phyloP scores from a whole-genome alignment of 1,140 invertebrate species.

The Pseudomyrmex cubaensis region DNA sequence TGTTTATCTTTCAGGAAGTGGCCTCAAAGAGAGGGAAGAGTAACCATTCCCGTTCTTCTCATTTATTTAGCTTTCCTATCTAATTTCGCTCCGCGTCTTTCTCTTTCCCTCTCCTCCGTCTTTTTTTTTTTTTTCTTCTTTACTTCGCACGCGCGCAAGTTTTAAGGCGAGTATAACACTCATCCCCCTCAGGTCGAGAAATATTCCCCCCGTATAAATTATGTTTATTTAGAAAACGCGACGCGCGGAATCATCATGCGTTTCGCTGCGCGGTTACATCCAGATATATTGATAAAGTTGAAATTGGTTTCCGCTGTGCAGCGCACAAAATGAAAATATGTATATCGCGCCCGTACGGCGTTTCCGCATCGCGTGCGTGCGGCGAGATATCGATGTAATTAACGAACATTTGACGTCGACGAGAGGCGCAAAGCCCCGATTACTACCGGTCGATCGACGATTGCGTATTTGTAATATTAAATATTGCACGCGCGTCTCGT shows the following conservation, averaged over 20 bases:
- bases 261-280: conserved; percentile 3
- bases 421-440: conserved; percentile 9
- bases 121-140: background rate
- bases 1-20: conserved; percentile 30
- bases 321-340: conserved; percentile 35
- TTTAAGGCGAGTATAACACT: no score
- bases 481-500: conserved; percentile 2
- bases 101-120: background rate
- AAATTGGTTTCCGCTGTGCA: conserved; percentile 17
- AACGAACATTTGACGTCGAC: conserved; percentile 43
- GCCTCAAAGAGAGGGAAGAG: conserved; percentile 10
- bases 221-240: conserved; percentile 7
- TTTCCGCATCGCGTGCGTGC: background rate
- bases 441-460: conserved; percentile 8
- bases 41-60: conserved; percentile 13
- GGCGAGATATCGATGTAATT: conserved; percentile 54
- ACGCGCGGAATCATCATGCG: conserved; percentile 6
- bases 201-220: conserved; percentile 32
- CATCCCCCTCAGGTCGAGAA: background rate
- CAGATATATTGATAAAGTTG: conserved; percentile 33
- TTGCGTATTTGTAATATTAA: conserved; percentile 55
- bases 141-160: no score
- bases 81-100: conserved; percentile 24
- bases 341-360: background rate
- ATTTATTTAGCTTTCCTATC: conserved; percentile 32